phyloP scores from a whole-genome alignment of 2,797 vertebrate species.

The Chrysocyon brachyurus region DNA sequence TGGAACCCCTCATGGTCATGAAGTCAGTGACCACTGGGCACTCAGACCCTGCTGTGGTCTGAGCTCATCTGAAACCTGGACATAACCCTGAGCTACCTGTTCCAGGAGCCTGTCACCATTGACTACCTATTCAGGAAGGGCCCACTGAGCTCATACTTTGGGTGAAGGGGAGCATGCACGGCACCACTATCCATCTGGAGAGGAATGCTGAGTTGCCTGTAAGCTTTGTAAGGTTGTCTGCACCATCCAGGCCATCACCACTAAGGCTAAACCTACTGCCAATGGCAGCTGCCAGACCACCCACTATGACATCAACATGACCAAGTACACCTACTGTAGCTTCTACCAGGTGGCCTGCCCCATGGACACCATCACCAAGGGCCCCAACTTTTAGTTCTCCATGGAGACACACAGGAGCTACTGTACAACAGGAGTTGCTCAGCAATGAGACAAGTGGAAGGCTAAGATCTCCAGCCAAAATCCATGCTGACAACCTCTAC shows the following conservation, averaged over 20 bases:
- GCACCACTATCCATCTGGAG: conserved; percentile 95
- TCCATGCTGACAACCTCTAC: conserved; percentile 96
- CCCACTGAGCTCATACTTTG: conserved; percentile 95
- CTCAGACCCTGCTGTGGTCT: conserved; percentile 94
- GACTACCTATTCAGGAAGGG: conserved; percentile 99
- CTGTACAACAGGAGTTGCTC: conserved; percentile 97
- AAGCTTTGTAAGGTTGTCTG: conserved; percentile 97
- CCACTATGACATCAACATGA: conserved; percentile 97
- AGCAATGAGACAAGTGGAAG: conserved; percentile 98
- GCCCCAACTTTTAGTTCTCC: conserved; percentile 97
- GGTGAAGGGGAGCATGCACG: conserved; percentile 93
- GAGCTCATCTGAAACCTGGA: conserved; percentile 95
- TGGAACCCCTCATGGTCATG: conserved; percentile 90
- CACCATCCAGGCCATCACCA: conserved; percentile 95
- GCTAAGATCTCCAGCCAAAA: conserved; percentile 94
- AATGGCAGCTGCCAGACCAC: conserved; percentile 96
- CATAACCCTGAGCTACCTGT: conserved; percentile 96
- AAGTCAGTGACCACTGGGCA: conserved; percentile 93
- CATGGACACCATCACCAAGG: conserved; percentile 93
- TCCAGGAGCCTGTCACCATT: conserved; percentile 97
- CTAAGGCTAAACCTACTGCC: conserved; percentile 93
- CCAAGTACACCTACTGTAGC: conserved; percentile 97
- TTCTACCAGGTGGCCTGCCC: conserved; percentile 98
- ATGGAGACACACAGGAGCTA: conserved; percentile 95
- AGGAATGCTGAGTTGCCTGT: conserved; percentile 97